Conservation (phyloP, 2,888 invertebrate species). For the Coleophora flavipennella region DNA sequence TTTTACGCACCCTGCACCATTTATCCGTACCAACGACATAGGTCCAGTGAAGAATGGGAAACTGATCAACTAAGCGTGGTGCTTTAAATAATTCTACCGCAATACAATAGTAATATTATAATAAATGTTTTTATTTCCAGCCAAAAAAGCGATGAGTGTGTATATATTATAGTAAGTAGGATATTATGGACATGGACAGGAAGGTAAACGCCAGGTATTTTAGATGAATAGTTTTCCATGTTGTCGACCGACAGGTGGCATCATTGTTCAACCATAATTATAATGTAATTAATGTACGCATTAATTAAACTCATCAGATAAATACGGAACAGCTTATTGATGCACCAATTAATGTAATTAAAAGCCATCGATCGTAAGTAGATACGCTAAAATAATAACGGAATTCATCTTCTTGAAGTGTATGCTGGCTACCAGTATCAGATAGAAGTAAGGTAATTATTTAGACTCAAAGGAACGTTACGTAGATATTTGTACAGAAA, state of each 20-base stretch:
- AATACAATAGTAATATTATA: no score
- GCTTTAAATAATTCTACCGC: no score
- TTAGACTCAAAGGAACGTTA: no score
- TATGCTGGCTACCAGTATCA: no score
- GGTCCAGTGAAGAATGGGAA: background rate
- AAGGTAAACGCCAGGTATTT: no score
- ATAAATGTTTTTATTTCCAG: no score
- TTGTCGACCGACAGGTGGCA: conserved; percentile 54
- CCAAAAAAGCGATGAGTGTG: no score
- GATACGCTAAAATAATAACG: conserved; percentile 23
- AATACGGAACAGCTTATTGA: conserved; percentile 43
- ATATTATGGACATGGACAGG: no score
- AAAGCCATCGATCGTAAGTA: conserved; percentile 22
- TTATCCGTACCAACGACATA: background rate
- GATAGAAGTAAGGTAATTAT: no score
- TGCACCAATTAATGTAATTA: conserved; percentile 58
- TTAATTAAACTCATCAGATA: conserved; percentile 61
- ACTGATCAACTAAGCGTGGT: background rate
- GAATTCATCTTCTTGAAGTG: conserved; percentile 9
- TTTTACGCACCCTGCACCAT: background rate
- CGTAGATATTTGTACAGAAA: no score
- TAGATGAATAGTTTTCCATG: conserved; percentile 48
- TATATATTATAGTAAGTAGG: no score
- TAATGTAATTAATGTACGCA: conserved; percentile 62
- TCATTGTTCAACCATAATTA: conserved; percentile 58